Conservation (phyloP, 2,797 vertebrate genomes). For the Rousettus madagascariensis region DNA sequence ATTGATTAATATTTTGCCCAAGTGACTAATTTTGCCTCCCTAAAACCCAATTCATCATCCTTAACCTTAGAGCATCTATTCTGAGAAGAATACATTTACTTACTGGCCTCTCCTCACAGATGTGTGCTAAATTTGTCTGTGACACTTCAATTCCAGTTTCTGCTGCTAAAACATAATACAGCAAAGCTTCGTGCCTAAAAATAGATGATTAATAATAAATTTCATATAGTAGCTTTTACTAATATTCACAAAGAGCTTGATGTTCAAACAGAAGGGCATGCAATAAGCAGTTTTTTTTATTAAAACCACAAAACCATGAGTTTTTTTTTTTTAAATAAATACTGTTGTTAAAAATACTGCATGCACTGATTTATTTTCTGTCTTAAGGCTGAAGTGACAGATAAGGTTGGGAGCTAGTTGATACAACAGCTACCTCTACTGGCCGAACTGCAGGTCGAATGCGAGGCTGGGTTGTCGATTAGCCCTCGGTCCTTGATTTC, state of each 20-base stretch:
- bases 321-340: slow-evolving; percentile 67
- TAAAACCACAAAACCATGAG: slow-evolving; percentile 63
- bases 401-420: slow-evolving; percentile 36
- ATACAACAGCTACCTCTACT: slow-evolving; percentile 81
- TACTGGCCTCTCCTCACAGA: slow-evolving; percentile 92
- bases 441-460: not conserved
- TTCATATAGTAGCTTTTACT: slow-evolving; percentile 71
- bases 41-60: slow-evolving; percentile 42
- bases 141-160: slow-evolving; percentile 94
- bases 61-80: slow-evolving; percentile 26
- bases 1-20: slow-evolving; percentile 43
- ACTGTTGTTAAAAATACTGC: slow-evolving; percentile 61
- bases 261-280: slow-evolving; percentile 57
- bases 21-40: slow-evolving; percentile 31
- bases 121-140: slow-evolving; percentile 93
- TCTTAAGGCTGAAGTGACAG: slow-evolving; percentile 36
- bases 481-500: not conserved
- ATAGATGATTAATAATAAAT: slow-evolving; percentile 79
- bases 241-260: slow-evolving; percentile 69
- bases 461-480: not conserved
- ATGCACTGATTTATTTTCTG: slow-evolving; percentile 68
- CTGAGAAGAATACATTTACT: slow-evolving; percentile 74
- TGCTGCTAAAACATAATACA: slow-evolving; percentile 92
- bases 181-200: slow-evolving; percentile 89
- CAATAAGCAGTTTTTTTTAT: slow-evolving; percentile 74